Conservation (phyloP, 1,140 invertebrate genomes). For the Nebria ingens region DNA sequence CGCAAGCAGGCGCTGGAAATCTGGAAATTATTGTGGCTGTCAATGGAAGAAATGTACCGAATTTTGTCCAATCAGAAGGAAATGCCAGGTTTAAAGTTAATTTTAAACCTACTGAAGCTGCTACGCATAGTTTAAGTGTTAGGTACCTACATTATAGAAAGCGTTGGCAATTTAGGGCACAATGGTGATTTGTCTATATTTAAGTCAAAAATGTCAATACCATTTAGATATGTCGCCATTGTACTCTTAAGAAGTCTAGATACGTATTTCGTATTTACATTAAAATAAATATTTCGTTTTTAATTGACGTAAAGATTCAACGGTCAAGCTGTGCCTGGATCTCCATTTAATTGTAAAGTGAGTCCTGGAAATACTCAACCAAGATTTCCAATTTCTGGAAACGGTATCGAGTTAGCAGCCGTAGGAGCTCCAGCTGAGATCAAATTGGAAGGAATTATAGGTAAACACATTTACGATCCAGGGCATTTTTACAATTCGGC, state of each 20-base stretch:
- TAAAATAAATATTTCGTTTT: constrained; percentile 1
- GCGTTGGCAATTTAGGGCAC: no score
- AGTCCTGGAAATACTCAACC: constrained; percentile 37
- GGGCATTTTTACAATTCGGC: neutral
- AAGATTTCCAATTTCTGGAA: constrained; percentile 42
- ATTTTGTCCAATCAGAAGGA: constrained; percentile 95
- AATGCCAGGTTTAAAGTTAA: constrained; percentile 94
- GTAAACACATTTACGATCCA: no score
- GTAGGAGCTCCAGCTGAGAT: constrained; percentile 43
- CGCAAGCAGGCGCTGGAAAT: constrained; percentile 77
- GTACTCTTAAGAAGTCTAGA: neutral
- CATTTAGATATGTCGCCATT: neutral
- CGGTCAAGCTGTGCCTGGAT: constrained; percentile 87
- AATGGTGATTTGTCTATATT: no score
- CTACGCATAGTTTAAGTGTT: constrained; percentile 78
- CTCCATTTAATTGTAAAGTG: constrained; percentile 79
- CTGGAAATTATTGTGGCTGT: constrained; percentile 96
- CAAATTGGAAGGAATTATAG: constrained; percentile 41
- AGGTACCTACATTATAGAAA: constrained; percentile 19
- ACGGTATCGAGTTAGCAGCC: constrained; percentile 46
- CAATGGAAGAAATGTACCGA: constrained; percentile 94
- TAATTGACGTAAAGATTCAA: constrained; percentile 63
- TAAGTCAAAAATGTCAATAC: no score
- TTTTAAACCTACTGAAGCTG: constrained; percentile 90
- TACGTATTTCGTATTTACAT: no score